These are phyloP conservation scores for Pseudomyrmex sp. DNA, from an alignment of 1,140 invertebrate genomes.

Conservation along the genomic window DNA sequence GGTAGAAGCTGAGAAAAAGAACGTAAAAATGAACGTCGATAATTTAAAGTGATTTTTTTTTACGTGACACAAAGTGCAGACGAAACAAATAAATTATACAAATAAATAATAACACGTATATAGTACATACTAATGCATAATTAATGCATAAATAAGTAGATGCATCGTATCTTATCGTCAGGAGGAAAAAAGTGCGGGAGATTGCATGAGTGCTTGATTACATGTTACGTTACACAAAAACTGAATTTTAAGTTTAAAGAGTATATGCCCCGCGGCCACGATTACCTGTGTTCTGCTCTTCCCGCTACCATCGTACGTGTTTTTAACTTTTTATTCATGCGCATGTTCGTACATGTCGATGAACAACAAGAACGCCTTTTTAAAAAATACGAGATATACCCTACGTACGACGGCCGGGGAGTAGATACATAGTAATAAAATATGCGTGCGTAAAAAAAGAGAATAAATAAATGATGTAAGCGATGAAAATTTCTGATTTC, in stretches of 20 bases:
- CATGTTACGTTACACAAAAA: constrained; percentile 51
- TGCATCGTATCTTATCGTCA: constrained; percentile 17
- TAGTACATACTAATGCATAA: not conserved
- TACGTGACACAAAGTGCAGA: no score
- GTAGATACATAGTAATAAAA: constrained; percentile 9
- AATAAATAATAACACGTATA: no score
- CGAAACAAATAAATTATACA: no score
- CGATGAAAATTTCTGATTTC: no score
- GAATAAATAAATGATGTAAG: no score
- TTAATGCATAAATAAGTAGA: constrained; percentile 25
- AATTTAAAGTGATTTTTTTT: not conserved
- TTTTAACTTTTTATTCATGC: constrained; percentile 53
- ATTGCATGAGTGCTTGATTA: constrained; percentile 56
- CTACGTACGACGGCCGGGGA: not conserved
- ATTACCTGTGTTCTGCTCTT: constrained; percentile 54
- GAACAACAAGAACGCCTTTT: constrained; percentile 49
- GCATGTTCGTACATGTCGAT: constrained; percentile 57
- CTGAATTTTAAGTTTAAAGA: constrained; percentile 61
- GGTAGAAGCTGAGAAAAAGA: not conserved
- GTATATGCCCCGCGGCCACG: constrained; percentile 43
- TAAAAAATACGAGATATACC: constrained; percentile 28
- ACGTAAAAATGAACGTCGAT: not conserved
- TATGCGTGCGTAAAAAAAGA: not conserved
- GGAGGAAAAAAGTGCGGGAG: constrained; percentile 22
- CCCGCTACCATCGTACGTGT: constrained; percentile 48